phyloP scores from a whole-genome alignment of 2,797 vertebrate genomes.

The Perodicticus potto region DNA sequence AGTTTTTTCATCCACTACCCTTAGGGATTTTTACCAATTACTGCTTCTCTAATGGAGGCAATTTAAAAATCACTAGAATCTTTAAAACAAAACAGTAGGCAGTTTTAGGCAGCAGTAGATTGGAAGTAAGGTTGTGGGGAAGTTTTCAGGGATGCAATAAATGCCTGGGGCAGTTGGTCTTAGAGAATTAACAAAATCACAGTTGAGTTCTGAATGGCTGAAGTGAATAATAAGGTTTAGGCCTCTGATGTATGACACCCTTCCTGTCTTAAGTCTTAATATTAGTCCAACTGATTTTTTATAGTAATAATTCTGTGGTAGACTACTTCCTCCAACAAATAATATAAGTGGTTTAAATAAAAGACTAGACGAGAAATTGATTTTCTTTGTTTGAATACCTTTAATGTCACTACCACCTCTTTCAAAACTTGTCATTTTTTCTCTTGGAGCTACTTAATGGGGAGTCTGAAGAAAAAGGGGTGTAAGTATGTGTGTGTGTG shows the following conservation, averaged over 20 bases:
- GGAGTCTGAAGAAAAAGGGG: background rate
- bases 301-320: background rate
- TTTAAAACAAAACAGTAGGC: conserved; percentile 50
- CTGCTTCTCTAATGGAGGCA: conserved; percentile 54
- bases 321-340: background rate
- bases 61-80: conserved; percentile 69
- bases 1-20: conserved; percentile 1
- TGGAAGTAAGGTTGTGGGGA: background rate
- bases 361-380: background rate
- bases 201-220: conserved; percentile 7
- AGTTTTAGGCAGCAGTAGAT: conserved; percentile 22
- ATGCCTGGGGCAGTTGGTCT: conserved; percentile 48
- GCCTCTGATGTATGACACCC: background rate
- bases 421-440: background rate
- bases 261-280: background rate
- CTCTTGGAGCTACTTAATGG: background rate
- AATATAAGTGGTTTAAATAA: background rate
- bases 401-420: background rate
- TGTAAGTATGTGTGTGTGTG: background rate
- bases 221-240: conserved; percentile 17
- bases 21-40: conserved; percentile 66
- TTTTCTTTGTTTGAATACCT: background rate
- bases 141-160: background rate
- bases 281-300: background rate
- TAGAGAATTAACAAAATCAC: conserved; percentile 51